Evolutionary conservation across 2,888 invertebrate genomes (phyloP), one percentile per base, ranked within the genome.

Genomic region (Dusona sp.): DNA sequence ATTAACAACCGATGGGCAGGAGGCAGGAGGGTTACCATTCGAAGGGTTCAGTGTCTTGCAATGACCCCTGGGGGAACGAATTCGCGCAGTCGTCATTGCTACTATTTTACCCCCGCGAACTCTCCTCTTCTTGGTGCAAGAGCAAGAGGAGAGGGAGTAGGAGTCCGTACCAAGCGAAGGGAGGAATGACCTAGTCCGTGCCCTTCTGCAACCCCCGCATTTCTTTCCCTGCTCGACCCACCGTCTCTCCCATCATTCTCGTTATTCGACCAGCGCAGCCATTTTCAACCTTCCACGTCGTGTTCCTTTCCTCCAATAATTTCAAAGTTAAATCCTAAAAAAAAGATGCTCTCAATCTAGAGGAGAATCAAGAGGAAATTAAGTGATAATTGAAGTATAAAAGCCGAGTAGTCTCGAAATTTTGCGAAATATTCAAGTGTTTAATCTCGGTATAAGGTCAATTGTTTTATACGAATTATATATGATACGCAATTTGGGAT

Each of bases 171-270:
- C 73, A 51, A 79, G n/a, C 45, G 54, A 75, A 92, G 88, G 90
- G 92, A 90, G 92, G 92, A 93, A 92, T 93, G 93, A 92, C 93
- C 93, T 87, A 93, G 92, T 92, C 90, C 90, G 89, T 89, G 87
- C 84, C 89, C 83, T 78, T 86, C 65, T 87, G 72, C 82, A 81
- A 84, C 57, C 83, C 83, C 84, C 83, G 22, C 86, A 83, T 79
- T 79, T 88, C 87, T 88, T 80, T 68, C 38, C n/a, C 22, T n/a
- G n/a, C n/a, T 22, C 86, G 79, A 70, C 57, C 72, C 78, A 88
- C 88, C 88, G 89, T 38, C 88, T 85, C 87, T 84, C 81, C 83
- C 80, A 83, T 78, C 61, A 67, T 64, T 84, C 88, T 82, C 83
- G 82, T 83, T 68, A 45, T 45, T 61, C 61, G 7, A 29, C 29